Conservation (phyloP, 2,888 invertebrate species). For the Cyaniris semiargus region DNA sequence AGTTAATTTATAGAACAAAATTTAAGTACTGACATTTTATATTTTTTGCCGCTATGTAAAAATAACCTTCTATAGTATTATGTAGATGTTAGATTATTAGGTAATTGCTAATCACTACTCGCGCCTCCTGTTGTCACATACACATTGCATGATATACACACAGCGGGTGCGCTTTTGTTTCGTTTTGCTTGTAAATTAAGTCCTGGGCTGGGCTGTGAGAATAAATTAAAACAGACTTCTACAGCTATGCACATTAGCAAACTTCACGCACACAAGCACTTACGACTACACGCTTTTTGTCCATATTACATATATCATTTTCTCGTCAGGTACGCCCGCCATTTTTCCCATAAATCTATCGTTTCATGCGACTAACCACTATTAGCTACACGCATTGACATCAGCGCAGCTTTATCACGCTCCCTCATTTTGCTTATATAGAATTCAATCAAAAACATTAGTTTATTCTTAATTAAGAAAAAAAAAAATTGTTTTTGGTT, state of each 20-base stretch:
- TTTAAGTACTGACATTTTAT: no score
- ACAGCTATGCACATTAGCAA: no score
- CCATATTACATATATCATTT: no score
- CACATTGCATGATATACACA: not conserved
- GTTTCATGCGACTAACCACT: not conserved
- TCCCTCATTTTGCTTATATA: not conserved
- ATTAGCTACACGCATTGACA: not conserved
- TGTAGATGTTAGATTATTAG: not conserved
- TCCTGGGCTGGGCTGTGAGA: not conserved
- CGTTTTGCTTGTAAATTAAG: not conserved
- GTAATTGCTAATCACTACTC: not conserved
- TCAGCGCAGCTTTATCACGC: not conserved
- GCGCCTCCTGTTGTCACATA: slow-evolving; percentile 8
- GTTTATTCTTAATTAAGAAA: not conserved
- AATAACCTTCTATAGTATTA: not conserved
- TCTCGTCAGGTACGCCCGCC: no score
- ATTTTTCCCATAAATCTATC: no score
- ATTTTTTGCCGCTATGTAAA: no score
- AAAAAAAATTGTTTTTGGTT: not conserved
- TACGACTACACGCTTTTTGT: no score
- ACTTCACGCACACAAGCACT: no score
- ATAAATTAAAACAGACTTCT: no score
- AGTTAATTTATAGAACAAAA: no score
- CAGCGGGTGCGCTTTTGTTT: not conserved
- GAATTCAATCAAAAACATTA: not conserved